Evolutionary conservation across 2,888 invertebrate species (phyloP), one percentile per base, ranked within the genome.

Genomic region (Phaedon cochleariae): DNA sequence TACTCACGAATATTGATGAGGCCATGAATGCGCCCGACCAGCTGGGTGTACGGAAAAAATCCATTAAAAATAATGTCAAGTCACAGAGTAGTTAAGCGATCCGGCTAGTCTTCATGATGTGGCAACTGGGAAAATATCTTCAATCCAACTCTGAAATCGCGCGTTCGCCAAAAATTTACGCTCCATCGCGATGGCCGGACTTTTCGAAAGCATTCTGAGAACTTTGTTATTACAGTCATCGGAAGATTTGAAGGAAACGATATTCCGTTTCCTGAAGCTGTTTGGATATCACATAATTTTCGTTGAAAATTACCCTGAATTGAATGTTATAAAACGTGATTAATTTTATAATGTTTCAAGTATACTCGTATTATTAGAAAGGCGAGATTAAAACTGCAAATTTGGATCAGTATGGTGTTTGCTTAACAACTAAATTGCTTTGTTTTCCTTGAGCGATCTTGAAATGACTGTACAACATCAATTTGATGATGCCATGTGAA

Each of bases 1-100:
- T n/a, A 55, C 41, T 29, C 31, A 10, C 21, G 45, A 41, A 57
- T 57, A 41, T 9, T 57, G 45, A 57, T 45, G 22, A 45, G 15
- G 57, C 45, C 45, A 57, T 45, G 57, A 45, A 57, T 57, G 26
- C 45, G 57, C 26, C 26, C 21, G n/a, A 22, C 22, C 55, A 55
- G 45, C 41, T 41, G 41, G 41, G 41, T n/a, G n/a, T 41, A 41
- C 41, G 41, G 34, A 41, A 26, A 45, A 57, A 57, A 45, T 57
- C 57, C 57, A 57, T 57, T 57, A 46, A 55, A 54, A 57, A 54
- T 54, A 31, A 57, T 37, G 29, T 20, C 45, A 18, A 57, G 45
- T 26, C 22, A 37, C 45, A 15, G 21, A 57, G 57, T 15, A 57
- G 20, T 34, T 37, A 34, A 57, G 26, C 26, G 29, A 26, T 45